Evolutionary conservation across 2,113 vertebrate species (phyloP), one percentile per base, ranked within the genome.

Genomic region (Pseudonaja textilis): DNA sequence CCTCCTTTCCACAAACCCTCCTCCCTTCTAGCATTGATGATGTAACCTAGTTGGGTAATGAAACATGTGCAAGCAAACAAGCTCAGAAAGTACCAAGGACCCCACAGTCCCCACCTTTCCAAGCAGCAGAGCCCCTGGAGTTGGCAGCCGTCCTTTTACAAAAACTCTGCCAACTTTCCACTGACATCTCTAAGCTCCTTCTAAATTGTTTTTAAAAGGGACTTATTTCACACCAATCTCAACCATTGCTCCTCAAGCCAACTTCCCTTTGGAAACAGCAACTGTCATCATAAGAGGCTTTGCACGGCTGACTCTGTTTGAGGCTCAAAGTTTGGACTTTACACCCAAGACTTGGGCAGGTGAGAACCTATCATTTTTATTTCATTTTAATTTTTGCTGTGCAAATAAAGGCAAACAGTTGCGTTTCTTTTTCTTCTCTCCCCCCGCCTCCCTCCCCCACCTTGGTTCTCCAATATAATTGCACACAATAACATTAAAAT

Each of bases 301-400:
- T 90, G 92, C 89, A 52, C 0, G 5, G 11, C 45, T 29, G 23
- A 34, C 81, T 81, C 69, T 81, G 89, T 25, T 61, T 90, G 81
- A 52, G 20, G 22, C 0, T 3, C 93, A 55, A n/a, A 0, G 93
- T 16, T 20, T 3, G 12, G 87, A 52, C 81, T 39, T 45, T 1
- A 12, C 92, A 55, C 87, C 87, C 42, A 1, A 54, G 89, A 12
- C 0, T 1, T 26, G 90, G 74, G 9, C 87, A n/a, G 22, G 3
- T 22, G 95, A 96, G 92, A 95, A 96, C 55, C 93, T 95, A 94
- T 96, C 95, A 22, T 87, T 5, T 20, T 42, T 22, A 11, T 20
- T 23, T 34, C 3, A 16, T 20, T 39, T 20, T 5, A 2, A 4
- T 34, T 42, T 45, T 56, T 91, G 93, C 91, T 18, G 26, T 0